Evolutionary conservation across 2,888 invertebrate species (phyloP), one percentile per base, ranked within the genome.

Genomic region (Pilophorus perplexus): DNA sequence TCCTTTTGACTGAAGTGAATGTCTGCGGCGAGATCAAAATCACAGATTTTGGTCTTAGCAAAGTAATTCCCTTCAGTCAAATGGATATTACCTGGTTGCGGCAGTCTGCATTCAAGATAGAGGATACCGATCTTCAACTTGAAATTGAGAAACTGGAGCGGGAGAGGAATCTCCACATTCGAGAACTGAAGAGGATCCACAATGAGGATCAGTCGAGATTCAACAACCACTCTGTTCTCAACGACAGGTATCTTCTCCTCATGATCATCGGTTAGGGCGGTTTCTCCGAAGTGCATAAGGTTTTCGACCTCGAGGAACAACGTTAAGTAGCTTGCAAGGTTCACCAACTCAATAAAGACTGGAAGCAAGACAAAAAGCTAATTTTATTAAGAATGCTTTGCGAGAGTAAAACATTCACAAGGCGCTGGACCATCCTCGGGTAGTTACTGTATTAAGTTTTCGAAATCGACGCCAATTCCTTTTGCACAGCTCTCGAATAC

Each of bases 331-430:
- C 99, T 71, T 99, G 99, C 82, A 99, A 99, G 83, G 99, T 99
- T 76, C 99, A 99, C 81, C 98, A 99, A 83, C 85, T 99, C 75
- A 99, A 99, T 81, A 96, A 98, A 84, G 99, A 99, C 84, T 99
- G 99, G 99, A 99, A 99, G 82, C 98, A 99, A 81, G 99, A 99
- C 80, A 99, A 82, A 99, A 99, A 84, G 99, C 98, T 80, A 99
- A 99, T 84, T 99, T 99, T 84, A 99, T 99, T 81, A 67, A 69
- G 80, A 99, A 99, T 81, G 99, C 99, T 74, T 84, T 99, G 78
- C 85, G 99, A 81, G 99, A 99, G 82, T 99, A 99, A 81, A 97
- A 99, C 80, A 99, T 99, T 76, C 99, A 99, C 81, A 99, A 99
- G 80, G 92, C 94, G 72, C 82, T 99, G 77, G 96, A 98, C 82